Evolutionary conservation across 2,113 vertebrate species (phyloP).

Genomic region (Macroglossus sobrinus): DNA sequence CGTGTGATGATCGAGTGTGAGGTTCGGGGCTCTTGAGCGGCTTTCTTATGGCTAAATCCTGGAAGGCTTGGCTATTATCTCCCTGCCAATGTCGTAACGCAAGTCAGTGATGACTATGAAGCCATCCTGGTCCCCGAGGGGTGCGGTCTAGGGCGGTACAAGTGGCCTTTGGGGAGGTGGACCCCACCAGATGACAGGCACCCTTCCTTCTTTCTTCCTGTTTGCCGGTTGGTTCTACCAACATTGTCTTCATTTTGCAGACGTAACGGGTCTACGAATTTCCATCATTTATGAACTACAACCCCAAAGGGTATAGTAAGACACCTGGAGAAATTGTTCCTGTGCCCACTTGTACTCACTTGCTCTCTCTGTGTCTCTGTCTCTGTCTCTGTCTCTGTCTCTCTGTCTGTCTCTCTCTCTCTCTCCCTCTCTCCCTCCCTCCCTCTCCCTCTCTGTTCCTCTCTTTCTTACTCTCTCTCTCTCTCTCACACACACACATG

Average conservation of each 20-base stretch:
- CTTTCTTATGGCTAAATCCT: constrained; percentile 73
- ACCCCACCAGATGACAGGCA: background rate
- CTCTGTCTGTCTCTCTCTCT: no score
- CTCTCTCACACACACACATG: no score
- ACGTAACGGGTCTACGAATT: background rate
- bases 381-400: no score
- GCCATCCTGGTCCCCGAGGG: background rate
- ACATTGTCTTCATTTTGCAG: background rate
- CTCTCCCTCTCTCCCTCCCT: no score
- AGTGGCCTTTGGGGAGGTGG: background rate
- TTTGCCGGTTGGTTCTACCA: background rate
- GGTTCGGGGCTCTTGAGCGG: constrained; percentile 77
- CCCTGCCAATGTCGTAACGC: constrained; percentile 58
- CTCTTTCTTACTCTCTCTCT: no score
- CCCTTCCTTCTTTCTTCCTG: background rate
- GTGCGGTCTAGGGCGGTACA: background rate
- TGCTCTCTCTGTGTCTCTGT: no score
- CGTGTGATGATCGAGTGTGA: constrained; percentile 76
- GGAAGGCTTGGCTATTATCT: constrained; percentile 66
- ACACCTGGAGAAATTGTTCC: background rate
- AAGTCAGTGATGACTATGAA: constrained; percentile 31
- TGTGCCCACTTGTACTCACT: fast-evolving
- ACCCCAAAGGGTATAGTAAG: background rate
- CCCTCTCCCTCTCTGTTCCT: no score
- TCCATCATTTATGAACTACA: background rate